A percentile compares a stretch with the other conserved stretches of the same genome.
phyloP scores from a whole-genome alignment of 2,797 vertebrate genomes.

The Enoplosus armatus region DNA sequence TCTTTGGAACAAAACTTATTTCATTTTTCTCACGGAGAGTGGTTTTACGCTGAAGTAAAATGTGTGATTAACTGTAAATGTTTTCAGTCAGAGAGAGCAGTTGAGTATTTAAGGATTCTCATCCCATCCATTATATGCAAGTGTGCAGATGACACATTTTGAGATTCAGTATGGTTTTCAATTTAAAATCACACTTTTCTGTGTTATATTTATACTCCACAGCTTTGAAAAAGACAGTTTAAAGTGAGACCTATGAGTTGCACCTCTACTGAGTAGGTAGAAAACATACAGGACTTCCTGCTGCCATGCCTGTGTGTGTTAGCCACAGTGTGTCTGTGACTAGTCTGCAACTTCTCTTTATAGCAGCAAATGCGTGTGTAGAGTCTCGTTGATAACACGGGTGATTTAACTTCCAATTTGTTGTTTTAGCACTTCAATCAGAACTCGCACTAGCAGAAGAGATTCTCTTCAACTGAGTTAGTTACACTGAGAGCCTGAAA shows the following conservation, averaged over 20 bases:
- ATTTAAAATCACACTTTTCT: too few species aligned
- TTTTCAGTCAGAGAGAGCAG: neutral
- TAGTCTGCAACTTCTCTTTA: neutral
- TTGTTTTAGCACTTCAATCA: constrained; percentile 34
- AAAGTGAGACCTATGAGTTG: neutral
- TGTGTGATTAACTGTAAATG: neutral
- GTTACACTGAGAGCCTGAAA: constrained; percentile 19
- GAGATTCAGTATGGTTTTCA: too few species aligned
- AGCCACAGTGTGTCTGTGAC: neutral
- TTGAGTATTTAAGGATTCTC: neutral
- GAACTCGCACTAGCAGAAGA: constrained; percentile 17
- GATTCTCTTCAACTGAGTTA: constrained; percentile 9
- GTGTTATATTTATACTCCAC: neutral
- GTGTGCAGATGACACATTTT: too few species aligned
- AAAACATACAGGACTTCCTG: neutral
- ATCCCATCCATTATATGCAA: neutral
- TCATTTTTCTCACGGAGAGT: neutral
- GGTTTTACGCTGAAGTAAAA: neutral
- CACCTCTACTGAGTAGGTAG: neutral
- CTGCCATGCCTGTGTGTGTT: neutral
- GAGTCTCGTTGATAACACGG: constrained; percentile 7
- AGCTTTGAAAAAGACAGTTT: neutral
- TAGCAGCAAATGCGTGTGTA: neutral
- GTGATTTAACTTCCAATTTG: constrained; percentile 46
- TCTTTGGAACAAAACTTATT: constrained; percentile 3